Base-by-base conservation (phyloP, 2,888 invertebrate species). In the Parnassius mnemosyne region DNA sequence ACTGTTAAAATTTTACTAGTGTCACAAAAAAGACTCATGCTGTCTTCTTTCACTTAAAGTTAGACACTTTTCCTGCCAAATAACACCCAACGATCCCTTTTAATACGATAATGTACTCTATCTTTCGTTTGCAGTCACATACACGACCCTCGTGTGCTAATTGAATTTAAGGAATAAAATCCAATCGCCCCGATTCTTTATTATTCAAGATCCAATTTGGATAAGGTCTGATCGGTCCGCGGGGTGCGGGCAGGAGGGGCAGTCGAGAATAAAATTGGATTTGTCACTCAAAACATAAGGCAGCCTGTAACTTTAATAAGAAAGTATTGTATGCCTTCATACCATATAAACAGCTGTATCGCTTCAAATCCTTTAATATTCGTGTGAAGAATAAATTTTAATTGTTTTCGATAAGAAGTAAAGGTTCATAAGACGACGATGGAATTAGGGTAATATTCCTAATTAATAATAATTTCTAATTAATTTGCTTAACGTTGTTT, bases 141-240 rank as follows among this genome's bases (percentile, higher is more conserved):
- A 84, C 84, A 85, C 86, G 84, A 86, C 87, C 88, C 90, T 88
- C 84, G 84, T 87, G 86, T 88, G 90, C 92, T 92, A 92, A 92
- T 92, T 92, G 91, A 92, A 92, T 92, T 92, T 92, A 92, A 92
- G 92, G 90, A 92, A 92, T 92, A 92, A 92, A 92, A 92, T 92
- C 92, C 92, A 92, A 92, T 92, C 92, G 90, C 86, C 84, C 85
- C 88, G 90, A 92, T 92, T 92, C 92, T 92, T 92, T 92, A 92
- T 92, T 92, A 92, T 92, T 92, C 92, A 92, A 92, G 92, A 92
- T 92, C 91, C 92, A 92, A 92, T 92, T 92, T 92, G 92, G 92
- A 92, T 92, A 92, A 92, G 90, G 90, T 86, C 87, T 89, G 90
- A 90, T 89, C 89, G 90, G 90, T 84, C 87, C 84, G 81, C 79